A percentile compares a stretch with the other conserved stretches of the same genome.
Evolutionary conservation across 2,797 vertebrate genomes (phyloP).

Genomic region (Spondyliosoma cantharus): DNA sequence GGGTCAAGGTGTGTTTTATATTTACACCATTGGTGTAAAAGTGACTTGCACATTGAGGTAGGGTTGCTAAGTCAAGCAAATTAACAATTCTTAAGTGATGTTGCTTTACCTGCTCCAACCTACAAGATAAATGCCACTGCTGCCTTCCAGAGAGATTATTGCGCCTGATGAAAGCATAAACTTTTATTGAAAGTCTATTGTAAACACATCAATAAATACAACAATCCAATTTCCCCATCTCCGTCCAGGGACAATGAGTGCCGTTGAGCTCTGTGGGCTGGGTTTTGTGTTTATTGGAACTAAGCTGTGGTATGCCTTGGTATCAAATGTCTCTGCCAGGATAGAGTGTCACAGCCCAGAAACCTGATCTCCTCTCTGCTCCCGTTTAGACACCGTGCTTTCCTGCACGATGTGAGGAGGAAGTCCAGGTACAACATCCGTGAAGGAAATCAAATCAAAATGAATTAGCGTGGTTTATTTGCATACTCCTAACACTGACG

Average conservation of each 20-base stretch:
- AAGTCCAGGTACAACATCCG: slow-evolving; percentile 66
- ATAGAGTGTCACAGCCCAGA: slow-evolving; percentile 68
- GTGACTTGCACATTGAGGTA: no score
- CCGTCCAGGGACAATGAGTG: slow-evolving; percentile 55
- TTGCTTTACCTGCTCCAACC: not conserved
- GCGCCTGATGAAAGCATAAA: slow-evolving; percentile 64
- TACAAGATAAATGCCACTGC: slow-evolving; percentile 45
- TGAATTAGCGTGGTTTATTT: slow-evolving; percentile 63
- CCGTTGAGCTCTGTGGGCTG: slow-evolving; percentile 48
- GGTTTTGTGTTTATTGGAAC: slow-evolving; percentile 73
- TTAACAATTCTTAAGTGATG: no score
- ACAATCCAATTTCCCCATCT: slow-evolving; percentile 64
- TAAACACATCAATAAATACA: slow-evolving; percentile 75
- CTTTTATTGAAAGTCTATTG: slow-evolving; percentile 40
- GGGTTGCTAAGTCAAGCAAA: no score
- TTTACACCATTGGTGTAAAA: no score
- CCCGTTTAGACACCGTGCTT: slow-evolving; percentile 27
- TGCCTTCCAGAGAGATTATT: slow-evolving; percentile 43
- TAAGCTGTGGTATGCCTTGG: slow-evolving; percentile 58
- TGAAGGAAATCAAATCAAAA: slow-evolving; percentile 65
- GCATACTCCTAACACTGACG: slow-evolving; percentile 34
- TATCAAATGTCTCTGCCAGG: slow-evolving; percentile 66
- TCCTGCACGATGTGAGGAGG: slow-evolving; percentile 33
- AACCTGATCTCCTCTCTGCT: slow-evolving; percentile 68
- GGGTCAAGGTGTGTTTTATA: no score